Conservation (phyloP, 2,888 invertebrate genomes). For the Nemoura dubitans region DNA sequence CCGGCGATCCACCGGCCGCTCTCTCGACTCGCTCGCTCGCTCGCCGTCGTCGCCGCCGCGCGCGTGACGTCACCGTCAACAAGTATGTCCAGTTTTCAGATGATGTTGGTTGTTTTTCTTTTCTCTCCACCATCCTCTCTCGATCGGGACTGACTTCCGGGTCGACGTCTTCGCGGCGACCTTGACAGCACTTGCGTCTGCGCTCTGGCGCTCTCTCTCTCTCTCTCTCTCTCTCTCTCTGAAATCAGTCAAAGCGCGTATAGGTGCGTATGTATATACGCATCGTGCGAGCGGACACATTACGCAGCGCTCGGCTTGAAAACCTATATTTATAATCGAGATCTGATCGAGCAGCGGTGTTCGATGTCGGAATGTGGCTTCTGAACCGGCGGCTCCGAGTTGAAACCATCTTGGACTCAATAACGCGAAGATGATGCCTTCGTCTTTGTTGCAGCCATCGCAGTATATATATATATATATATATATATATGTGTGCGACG, state of each 20-base stretch:
- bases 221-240: neutral
- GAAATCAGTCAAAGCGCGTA: neutral
- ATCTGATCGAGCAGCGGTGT: neutral
- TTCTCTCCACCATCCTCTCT: neutral
- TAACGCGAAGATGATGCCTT: too few relatives aligned
- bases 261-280: neutral
- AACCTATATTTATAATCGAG: neutral
- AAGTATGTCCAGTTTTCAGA: conserved; percentile 40
- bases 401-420: too few relatives aligned
- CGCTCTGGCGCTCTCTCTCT: neutral
- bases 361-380: neutral
- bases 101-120: too few relatives aligned
- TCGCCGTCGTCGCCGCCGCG: neutral
- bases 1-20: too few relatives aligned
- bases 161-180: conserved; percentile 26
- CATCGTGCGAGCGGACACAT: neutral
- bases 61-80: neutral
- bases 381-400: neutral
- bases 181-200: conserved; percentile 26
- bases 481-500: too few relatives aligned
- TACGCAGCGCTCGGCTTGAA: neutral
- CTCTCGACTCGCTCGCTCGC: neutral
- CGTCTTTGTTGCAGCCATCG: neutral
- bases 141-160: conserved; percentile 36
- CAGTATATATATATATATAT: neutral